Conservation (phyloP, 2,888 invertebrate genomes). For the Hirtodrosophila histrioides region DNA sequence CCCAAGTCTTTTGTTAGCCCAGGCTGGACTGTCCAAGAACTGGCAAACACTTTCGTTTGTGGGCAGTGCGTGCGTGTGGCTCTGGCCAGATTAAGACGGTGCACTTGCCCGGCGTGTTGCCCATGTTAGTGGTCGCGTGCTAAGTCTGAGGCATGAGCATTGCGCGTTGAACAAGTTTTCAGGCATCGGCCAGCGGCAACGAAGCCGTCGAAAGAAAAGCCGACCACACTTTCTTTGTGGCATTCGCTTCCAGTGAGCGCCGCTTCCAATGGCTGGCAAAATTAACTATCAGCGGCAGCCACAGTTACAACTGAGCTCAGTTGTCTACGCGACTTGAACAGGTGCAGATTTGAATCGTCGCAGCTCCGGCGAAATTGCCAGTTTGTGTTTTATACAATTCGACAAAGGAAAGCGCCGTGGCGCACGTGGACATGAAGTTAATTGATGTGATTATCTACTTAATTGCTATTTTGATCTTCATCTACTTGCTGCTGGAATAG, state of each 20-base stretch:
- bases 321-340: slow-evolving; percentile 67
- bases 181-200: slow-evolving; percentile 25
- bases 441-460: slow-evolving; percentile 82
- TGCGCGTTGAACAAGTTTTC: slow-evolving; percentile 54
- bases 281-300: slow-evolving; percentile 28
- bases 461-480: slow-evolving; percentile 81
- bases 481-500: slow-evolving; percentile 80
- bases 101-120: slow-evolving; percentile 41
- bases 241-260: slow-evolving; percentile 57
- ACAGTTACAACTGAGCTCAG: slow-evolving; percentile 47
- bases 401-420: slow-evolving; percentile 66
- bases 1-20: slow-evolving; percentile 70
- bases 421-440: slow-evolving; percentile 82
- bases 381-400: slow-evolving; percentile 20
- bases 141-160: slow-evolving; percentile 31
- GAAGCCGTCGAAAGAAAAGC: slow-evolving; percentile 49
- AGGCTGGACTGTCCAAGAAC: slow-evolving; percentile 48
- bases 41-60: slow-evolving; percentile 69
- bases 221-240: slow-evolving; percentile 76
- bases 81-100: slow-evolving; percentile 19
- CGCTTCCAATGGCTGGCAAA: slow-evolving; percentile 52
- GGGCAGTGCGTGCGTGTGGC: slow-evolving; percentile 19
- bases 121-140: slow-evolving; percentile 65
- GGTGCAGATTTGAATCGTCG: slow-evolving; percentile 60
- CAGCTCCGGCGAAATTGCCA: slow-evolving; percentile 30